Evolutionary conservation across 2,797 vertebrate species (phyloP), one percentile per base, ranked within the genome.

Genomic region (Gephyroberyx darwinii): DNA sequence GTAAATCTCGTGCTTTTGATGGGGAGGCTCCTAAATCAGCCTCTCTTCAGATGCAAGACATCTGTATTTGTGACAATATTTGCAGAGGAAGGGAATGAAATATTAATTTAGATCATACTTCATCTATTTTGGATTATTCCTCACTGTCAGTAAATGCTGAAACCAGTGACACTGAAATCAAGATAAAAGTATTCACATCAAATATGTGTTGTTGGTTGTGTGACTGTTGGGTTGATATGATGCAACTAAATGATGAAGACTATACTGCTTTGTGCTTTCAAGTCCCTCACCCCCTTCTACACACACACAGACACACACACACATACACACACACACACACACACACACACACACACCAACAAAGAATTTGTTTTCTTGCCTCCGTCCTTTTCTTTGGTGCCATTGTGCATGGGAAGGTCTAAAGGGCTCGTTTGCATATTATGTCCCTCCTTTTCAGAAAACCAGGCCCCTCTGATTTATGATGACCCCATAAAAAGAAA

Each of bases 381-480:
- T 20, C 13, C 14, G 5, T 60, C 6, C 54, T 50, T 63, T 48
- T 78, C 59, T 79, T 41, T 68, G 33, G 9, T 16, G 10, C 48
- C 53, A 72, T 68, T 75, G 62, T 77, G 17, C 50, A 19, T 7
- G 35, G 37, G 57, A 79, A 74, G 47, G 68, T 63, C 80, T 65
- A 75, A 83, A 74, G 59, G 75, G 60, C 60, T 77, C 13, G 84
- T 92, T 91, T 90, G 66, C 90, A 90, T 91, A 66, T 58, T 16
- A 66, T 14, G 68, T 71, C 60, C 53, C 81, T 80, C 82, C 76
- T 61, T 77, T 86, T 86, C 68, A 71, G 75, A 50, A 65, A 51
- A 2, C 30, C 73, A 52, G 69, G 48, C 57, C 65, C 41, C 48
- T 78, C 66, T 89, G 90, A 91, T 91, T 91, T 89, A 91, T 84